These are phyloP conservation scores for Nephotettix cincticeps DNA, from an alignment of 1,140 invertebrate species.

Conservation along the genomic window DNA sequence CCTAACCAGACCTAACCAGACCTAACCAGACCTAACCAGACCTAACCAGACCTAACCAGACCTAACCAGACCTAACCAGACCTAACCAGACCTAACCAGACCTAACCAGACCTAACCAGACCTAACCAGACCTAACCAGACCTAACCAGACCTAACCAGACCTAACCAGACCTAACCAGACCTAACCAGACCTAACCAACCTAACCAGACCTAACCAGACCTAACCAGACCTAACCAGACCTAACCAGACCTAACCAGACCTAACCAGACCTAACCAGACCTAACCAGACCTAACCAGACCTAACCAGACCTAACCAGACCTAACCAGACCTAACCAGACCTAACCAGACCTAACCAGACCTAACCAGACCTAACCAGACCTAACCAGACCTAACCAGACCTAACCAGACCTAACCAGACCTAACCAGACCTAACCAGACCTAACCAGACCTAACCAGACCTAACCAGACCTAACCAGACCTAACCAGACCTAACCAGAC, in stretches of 20 bases:
- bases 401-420: too few species aligned
- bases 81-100: not conserved
- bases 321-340: not conserved
- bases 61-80: not conserved
- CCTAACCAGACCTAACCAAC: not conserved
- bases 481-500: too few species aligned
- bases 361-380: not conserved
- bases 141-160: not conserved
- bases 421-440: too few species aligned
- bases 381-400: not conserved
- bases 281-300: not conserved
- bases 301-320: not conserved
- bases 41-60: not conserved
- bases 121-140: not conserved
- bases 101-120: not conserved
- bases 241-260: not conserved
- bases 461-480: too few species aligned
- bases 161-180: not conserved
- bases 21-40: not conserved
- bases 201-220: too few species aligned
- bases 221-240: not conserved
- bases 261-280: not conserved
- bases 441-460: too few species aligned
- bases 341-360: not conserved
- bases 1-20: not conserved